Evolutionary conservation across 2,888 invertebrate genomes (phyloP).

Genomic region (Schrankia costaestrigalis): DNA sequence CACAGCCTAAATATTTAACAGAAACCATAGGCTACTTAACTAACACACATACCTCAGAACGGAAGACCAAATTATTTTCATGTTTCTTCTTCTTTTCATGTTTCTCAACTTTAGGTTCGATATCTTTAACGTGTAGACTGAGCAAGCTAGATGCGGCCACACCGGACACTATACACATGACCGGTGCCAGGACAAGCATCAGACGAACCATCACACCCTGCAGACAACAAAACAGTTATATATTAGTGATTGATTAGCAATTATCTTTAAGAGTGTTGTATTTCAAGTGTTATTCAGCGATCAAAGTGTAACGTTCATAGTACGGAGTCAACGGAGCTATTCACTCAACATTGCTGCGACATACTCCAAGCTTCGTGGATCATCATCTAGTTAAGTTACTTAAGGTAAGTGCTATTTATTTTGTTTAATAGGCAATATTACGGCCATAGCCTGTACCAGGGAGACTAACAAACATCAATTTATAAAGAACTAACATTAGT

Average conservation of each 20-base stretch:
- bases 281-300: constrained; percentile 72
- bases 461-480: background rate
- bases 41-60: constrained; percentile 85
- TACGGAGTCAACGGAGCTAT: constrained; percentile 60
- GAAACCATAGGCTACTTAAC: no score
- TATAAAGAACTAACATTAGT: background rate
- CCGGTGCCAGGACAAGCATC: constrained; percentile 98
- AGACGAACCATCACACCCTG: constrained; percentile 99
- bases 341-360: constrained; percentile 63
- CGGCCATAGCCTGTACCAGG: background rate
- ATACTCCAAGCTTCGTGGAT: constrained; percentile 58
- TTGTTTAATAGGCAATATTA: background rate
- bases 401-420: background rate
- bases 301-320: constrained; percentile 82
- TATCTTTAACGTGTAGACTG: constrained; percentile 91
- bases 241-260: constrained; percentile 9
- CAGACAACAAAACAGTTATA: constrained; percentile 12
- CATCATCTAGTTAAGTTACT: constrained; percentile 51
- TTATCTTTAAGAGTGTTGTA: background rate
- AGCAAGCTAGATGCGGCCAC: constrained; percentile 95
- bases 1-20: no score
- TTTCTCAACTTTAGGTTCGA: constrained; percentile 85
- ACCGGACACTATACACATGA: constrained; percentile 98
- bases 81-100: constrained; percentile 84
- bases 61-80: constrained; percentile 87